phyloP scores from a whole-genome alignment of 1,140 invertebrate genomes.

The Charaxes varanes region DNA sequence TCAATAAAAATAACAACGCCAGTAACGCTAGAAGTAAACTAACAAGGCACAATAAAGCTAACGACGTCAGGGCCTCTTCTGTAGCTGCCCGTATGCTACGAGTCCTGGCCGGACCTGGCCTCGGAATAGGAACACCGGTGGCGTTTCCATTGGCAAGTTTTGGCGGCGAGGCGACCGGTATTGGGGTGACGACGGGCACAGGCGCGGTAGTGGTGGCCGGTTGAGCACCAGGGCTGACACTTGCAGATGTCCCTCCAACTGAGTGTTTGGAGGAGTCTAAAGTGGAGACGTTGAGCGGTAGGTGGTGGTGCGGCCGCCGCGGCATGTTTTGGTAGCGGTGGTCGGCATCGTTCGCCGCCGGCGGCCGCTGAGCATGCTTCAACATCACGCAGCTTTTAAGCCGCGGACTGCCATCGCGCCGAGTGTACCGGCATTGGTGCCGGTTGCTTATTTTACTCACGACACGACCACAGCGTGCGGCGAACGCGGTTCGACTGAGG shows the following conservation, averaged over 20 bases:
- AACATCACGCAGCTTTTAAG: slow-evolving; percentile 63
- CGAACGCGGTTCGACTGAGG: slow-evolving; percentile 48
- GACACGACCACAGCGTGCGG: slow-evolving; percentile 38
- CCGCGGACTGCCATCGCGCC: slow-evolving; percentile 53
- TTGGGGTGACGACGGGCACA: slow-evolving; percentile 39
- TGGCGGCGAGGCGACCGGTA: slow-evolving; percentile 46
- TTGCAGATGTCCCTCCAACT: slow-evolving; percentile 77
- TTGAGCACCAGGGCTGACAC: slow-evolving; percentile 68
- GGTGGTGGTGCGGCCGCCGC: slow-evolving; percentile 71
- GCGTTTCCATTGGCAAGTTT: slow-evolving; percentile 67
- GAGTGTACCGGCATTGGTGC: slow-evolving; percentile 55
- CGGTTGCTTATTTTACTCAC: slow-evolving; percentile 24
- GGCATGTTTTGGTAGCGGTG: slow-evolving; percentile 71
- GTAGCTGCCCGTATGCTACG: slow-evolving; percentile 76
- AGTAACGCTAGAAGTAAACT: slow-evolving; percentile 88
- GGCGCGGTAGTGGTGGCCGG: slow-evolving; percentile 38
- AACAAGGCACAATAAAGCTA: slow-evolving; percentile 89
- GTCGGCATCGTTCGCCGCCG: slow-evolving; percentile 65
- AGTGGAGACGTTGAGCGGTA: slow-evolving; percentile 81
- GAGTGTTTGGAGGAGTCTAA: slow-evolving; percentile 82
- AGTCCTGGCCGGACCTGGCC: slow-evolving; percentile 39
- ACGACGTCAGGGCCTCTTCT: slow-evolving; percentile 88
- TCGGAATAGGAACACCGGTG: slow-evolving; percentile 69
- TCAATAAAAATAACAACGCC: slow-evolving; percentile 88
- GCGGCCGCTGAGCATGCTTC: slow-evolving; percentile 70